phyloP scores from a whole-genome alignment of 1,140 invertebrate species.

The Eueides isabella region DNA sequence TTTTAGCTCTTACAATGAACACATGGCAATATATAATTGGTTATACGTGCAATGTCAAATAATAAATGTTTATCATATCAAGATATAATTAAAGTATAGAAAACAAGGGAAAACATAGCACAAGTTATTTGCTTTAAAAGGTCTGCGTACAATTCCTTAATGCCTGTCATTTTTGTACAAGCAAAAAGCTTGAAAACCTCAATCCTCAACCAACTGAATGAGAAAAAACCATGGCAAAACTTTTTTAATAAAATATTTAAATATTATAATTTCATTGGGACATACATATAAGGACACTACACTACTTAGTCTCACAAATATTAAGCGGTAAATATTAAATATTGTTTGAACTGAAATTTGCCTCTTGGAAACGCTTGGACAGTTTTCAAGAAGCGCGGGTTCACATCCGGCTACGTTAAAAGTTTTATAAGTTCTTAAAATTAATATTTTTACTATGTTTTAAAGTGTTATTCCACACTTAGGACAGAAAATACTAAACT shows the following conservation, averaged over 20 bases:
- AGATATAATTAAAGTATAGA: conserved; percentile 42
- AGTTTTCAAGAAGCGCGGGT: too few species aligned
- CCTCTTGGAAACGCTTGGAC: too few species aligned
- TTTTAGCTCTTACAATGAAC: conserved; percentile 17
- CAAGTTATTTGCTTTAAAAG: conserved; percentile 24
- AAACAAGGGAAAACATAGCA: conserved; percentile 34
- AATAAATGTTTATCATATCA: conserved; percentile 42
- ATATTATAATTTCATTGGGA: too few species aligned
- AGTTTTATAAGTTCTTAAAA: too few species aligned
- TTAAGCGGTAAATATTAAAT: too few species aligned
- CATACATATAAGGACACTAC: not conserved
- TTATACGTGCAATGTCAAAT: conserved; percentile 47
- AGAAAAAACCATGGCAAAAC: not conserved
- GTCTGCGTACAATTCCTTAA: not conserved
- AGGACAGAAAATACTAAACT: too few species aligned
- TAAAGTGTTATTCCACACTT: too few species aligned
- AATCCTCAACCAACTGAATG: not conserved
- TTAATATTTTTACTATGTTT: too few species aligned
- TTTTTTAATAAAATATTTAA: too few species aligned
- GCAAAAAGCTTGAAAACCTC: not conserved
- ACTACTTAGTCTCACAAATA: too few species aligned
- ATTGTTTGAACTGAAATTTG: too few species aligned
- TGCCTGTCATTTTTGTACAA: conserved; percentile 12
- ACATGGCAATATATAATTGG: conserved; percentile 37
- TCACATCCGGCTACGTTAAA: too few species aligned